Conservation (phyloP, 2,888 invertebrate species). For the Stratiomys singularior region DNA sequence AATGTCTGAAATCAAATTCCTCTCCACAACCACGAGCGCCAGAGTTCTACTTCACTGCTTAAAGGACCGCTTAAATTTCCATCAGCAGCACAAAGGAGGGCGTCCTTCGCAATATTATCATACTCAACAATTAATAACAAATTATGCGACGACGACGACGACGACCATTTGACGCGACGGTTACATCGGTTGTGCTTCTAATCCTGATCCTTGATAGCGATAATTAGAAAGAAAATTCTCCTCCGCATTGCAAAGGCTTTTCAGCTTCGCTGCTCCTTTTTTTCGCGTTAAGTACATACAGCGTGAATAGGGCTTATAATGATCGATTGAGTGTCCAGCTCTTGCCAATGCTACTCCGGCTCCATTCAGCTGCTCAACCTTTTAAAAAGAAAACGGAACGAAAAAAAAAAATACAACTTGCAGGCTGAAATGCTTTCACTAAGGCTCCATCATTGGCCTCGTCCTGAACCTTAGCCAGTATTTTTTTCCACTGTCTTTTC, state of each 20-base stretch:
- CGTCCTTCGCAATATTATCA: not conserved
- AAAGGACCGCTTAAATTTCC: not conserved
- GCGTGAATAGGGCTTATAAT: not conserved
- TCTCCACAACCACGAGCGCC: no score
- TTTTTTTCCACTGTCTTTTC: not conserved
- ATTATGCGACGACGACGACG: not conserved
- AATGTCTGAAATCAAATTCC: no score
- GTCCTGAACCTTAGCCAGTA: not conserved
- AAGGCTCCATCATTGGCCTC: not conserved
- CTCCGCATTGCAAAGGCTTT: not conserved
- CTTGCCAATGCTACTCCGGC: not conserved
- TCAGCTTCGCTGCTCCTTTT: not conserved
- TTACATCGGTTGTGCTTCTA: not conserved
- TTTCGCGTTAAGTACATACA: not conserved
- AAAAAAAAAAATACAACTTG: no score
- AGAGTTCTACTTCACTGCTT: no score
- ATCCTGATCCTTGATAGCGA: not conserved
- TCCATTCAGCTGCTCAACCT: not conserved
- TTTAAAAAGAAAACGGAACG: no score
- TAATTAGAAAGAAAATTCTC: conserved; percentile 3
- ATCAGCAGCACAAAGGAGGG: not conserved
- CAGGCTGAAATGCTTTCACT: not conserved
- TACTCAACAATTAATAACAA: conserved; percentile 5
- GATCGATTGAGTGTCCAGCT: conserved; percentile 5
- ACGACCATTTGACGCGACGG: not conserved